phyloP scores from a whole-genome alignment of 2,888 invertebrate species.

The Latheticus oryzae region DNA sequence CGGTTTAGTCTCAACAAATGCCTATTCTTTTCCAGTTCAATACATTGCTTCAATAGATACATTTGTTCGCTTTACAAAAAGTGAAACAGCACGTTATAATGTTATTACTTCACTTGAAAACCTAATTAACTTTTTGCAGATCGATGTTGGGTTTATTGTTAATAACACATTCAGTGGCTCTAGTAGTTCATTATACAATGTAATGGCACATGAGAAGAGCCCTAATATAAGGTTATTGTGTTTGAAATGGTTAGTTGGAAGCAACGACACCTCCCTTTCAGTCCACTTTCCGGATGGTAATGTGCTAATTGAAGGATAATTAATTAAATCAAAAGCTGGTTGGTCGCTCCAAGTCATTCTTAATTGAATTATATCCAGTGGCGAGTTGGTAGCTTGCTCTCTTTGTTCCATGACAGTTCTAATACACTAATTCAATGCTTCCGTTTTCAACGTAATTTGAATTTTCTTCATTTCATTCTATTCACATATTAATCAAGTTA shows the following conservation, averaged over 20 bases:
- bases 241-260: slow-evolving; percentile 40
- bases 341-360: slow-evolving; percentile 54
- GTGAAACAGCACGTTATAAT: no score
- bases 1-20: neutral
- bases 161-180: slow-evolving; percentile 21
- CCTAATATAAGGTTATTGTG: slow-evolving; percentile 48
- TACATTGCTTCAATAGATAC: no score
- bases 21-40: no score
- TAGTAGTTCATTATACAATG: slow-evolving; percentile 24
- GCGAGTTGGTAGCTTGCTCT: slow-evolving; percentile 46
- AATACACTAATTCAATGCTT: slow-evolving; percentile 50
- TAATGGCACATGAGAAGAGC: slow-evolving; percentile 29
- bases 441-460: slow-evolving; percentile 38
- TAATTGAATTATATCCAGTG: slow-evolving; percentile 57
- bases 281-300: slow-evolving; percentile 54
- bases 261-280: slow-evolving; percentile 45
- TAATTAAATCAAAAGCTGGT: slow-evolving; percentile 59
- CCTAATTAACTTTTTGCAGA: neutral
- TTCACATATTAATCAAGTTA: slow-evolving; percentile 28
- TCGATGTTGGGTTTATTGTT: neutral
- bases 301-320: slow-evolving; percentile 61
- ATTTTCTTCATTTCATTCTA: slow-evolving; percentile 28
- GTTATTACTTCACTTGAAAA: neutral
- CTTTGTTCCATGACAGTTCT: slow-evolving; percentile 50
- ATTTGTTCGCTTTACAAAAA: no score